phyloP scores from a whole-genome alignment of 2,797 vertebrate genomes.

The Caiman crocodilus region DNA sequence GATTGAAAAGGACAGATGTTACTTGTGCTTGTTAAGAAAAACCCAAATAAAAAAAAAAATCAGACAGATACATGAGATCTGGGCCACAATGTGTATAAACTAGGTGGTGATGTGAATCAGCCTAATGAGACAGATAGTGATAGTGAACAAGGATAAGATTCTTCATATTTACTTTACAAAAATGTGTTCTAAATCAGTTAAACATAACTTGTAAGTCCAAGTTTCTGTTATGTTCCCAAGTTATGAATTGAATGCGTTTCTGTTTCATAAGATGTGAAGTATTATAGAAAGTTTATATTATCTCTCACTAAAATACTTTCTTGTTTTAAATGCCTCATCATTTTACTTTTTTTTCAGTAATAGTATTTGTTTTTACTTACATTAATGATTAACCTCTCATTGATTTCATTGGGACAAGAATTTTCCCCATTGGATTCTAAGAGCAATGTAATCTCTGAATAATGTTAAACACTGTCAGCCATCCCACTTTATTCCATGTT shows the following conservation, averaged over 20 bases:
- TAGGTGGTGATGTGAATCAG: constrained; percentile 33
- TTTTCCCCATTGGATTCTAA: background rate
- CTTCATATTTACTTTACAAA: background rate
- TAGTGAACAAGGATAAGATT: constrained; percentile 15
- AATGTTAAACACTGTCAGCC: background rate
- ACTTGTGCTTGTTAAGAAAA: constrained; percentile 60
- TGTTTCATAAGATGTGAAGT: background rate
- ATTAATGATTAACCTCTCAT: background rate
- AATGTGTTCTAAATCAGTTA: background rate
- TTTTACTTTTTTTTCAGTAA: background rate
- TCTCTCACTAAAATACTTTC: background rate
- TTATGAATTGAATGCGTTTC: background rate
- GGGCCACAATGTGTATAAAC: constrained; percentile 3
- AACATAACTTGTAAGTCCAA: background rate
- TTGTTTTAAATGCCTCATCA: background rate
- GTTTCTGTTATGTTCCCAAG: background rate
- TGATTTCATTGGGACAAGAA: background rate
- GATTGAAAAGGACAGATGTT: constrained; percentile 83
- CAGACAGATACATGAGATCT: background rate
- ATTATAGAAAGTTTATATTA: background rate
- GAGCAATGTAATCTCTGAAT: background rate
- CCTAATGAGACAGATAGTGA: background rate
- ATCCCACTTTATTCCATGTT: background rate
- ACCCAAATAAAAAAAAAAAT: constrained; percentile 17
- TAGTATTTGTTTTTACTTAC: background rate